Evolutionary conservation across 2,797 vertebrate species (phyloP), one percentile per base, ranked within the genome.

Genomic region (Pelobates cultripes): DNA sequence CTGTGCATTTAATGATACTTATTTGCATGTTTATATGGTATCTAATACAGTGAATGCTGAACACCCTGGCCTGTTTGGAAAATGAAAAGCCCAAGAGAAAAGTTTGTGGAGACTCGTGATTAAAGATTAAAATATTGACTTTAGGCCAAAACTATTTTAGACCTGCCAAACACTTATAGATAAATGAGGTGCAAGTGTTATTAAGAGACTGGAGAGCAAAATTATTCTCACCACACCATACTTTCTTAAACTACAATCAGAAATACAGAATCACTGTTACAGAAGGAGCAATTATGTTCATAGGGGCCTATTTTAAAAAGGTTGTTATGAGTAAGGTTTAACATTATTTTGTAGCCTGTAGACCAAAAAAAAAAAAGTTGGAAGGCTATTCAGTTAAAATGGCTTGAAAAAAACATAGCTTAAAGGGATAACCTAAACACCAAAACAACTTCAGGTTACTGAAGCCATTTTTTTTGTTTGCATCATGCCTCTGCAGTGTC

Each of bases 41-140:
- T 79, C 57, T 79, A 64, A 70, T 66, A 71, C 70, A 70, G 70
- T 55, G 57, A n/a, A 73, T 75, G 64, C 77, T 75, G 71, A 75
- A 75, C 40, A 79, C 10, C 28, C 40, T 84, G 82, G 79, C 75
- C 73, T 78, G 28, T 53, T 64, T 66, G 43, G 14, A 28, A 69
- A 17, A 64, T 53, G 43, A 75, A 64, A 70, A 53, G 51, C 77
- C 66, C 75, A 43, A 4, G 60, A 79, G 82, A 78, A 77, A 75
- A 43, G 44, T 79, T 70, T 70, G 17, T 79, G 71, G 71, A 83
- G 75, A 73, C 44, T 69, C 74, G 69, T 79, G 82, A 79, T 84
- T 84, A 84, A 84, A 84, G 82, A 76, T 75, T 76, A 84, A 43
- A 75, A 43, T 71, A 55, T 76, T 84, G 82, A 76, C 82, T 67